Evolutionary conservation across 2,888 invertebrate species (phyloP).

Genomic region (Neoscelio sp.): DNA sequence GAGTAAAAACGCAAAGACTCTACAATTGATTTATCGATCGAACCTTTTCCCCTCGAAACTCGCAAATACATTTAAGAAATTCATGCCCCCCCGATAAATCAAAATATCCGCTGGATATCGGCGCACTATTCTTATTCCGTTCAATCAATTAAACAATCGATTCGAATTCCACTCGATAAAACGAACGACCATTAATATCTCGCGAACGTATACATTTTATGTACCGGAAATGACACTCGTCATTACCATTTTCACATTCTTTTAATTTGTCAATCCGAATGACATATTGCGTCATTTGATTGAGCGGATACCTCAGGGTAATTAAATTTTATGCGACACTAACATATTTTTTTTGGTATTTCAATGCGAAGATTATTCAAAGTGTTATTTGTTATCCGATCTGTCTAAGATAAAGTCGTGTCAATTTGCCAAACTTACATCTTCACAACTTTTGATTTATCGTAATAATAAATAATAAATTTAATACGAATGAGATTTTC

Average conservation of each 20-base stretch:
- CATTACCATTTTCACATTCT: slow-evolving; percentile 35
- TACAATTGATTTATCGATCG: slow-evolving; percentile 12
- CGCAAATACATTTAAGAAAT: slow-evolving; percentile 19
- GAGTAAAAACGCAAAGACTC: not conserved
- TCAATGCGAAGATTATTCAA: not conserved
- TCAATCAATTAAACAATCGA: slow-evolving; percentile 45
- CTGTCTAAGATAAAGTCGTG: no score
- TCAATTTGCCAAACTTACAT: no score
- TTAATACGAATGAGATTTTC: no score
- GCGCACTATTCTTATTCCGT: slow-evolving; percentile 26
- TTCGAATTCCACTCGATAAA: slow-evolving; percentile 16
- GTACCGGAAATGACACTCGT: slow-evolving; percentile 37
- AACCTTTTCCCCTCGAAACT: not conserved
- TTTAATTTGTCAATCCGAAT: slow-evolving; percentile 21
- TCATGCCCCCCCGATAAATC: slow-evolving; percentile 15
- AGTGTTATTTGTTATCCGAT: no score
- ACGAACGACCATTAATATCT: slow-evolving; percentile 36
- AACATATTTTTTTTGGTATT: not conserved
- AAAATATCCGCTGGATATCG: slow-evolving; percentile 21
- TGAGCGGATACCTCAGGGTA: not conserved
- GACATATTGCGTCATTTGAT: slow-evolving; percentile 15
- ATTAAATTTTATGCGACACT: slow-evolving; percentile 29
- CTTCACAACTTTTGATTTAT: no score
- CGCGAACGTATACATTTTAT: slow-evolving; percentile 40
- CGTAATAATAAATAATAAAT: no score